These are phyloP conservation scores for Baryphthengus martii DNA, from an alignment of 2,113 vertebrate genomes.

Conservation along the genomic window DNA sequence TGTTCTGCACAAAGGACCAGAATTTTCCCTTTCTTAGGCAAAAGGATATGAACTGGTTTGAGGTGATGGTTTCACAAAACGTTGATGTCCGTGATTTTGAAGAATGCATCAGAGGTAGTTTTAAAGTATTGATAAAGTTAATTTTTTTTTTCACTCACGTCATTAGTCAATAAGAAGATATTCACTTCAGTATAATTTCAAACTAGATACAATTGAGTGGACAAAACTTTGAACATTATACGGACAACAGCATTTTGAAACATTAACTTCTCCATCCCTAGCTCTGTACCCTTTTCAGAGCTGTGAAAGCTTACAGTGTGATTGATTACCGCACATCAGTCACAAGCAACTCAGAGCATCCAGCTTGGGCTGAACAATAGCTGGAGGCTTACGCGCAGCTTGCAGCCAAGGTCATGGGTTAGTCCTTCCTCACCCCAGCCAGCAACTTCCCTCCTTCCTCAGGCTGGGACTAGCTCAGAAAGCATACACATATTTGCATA, in stretches of 20 bases:
- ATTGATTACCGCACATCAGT: conserved; percentile 20
- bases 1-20: not conserved
- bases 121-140: not conserved
- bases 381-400: not conserved
- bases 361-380: not conserved
- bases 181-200: not conserved
- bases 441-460: not conserved
- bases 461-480: not conserved
- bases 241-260: not conserved
- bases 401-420: conserved; percentile 7
- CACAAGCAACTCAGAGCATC: not conserved
- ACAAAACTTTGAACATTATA: not conserved
- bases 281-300: not conserved
- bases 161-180: not conserved
- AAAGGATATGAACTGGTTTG: not conserved
- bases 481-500: not conserved
- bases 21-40: not conserved
- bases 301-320: not conserved
- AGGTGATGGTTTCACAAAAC: not conserved
- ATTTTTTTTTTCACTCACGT: not conserved
- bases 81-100: not conserved
- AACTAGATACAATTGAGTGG: not conserved
- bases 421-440: not conserved
- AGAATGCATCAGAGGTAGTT: not conserved
- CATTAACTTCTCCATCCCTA: not conserved